Evolutionary conservation across 2,113 vertebrate species (phyloP).

Genomic region (Ascaphus truei): DNA sequence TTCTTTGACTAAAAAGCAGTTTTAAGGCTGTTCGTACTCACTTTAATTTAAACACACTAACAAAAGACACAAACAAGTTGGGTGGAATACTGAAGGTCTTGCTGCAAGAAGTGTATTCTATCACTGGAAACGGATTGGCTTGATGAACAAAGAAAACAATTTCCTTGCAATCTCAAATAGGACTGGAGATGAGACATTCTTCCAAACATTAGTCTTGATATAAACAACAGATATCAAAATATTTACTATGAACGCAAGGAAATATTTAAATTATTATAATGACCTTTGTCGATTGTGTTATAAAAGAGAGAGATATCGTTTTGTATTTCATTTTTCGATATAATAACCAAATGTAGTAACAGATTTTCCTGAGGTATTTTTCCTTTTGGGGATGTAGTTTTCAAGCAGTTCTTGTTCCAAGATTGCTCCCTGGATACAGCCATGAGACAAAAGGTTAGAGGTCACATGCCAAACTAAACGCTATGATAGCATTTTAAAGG

Average conservation of each 20-base stretch:
- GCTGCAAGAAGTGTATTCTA: background rate
- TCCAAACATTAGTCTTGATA: background rate
- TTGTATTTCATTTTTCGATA: constrained; percentile 24
- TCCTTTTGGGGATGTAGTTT: background rate
- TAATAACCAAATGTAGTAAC: background rate
- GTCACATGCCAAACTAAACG: background rate
- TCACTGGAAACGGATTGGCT: background rate
- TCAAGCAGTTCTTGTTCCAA: background rate
- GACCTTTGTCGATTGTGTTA: constrained; percentile 17
- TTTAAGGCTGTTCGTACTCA: too few species aligned
- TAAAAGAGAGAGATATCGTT: constrained; percentile 29
- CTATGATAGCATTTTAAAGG: background rate
- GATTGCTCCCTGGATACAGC: background rate
- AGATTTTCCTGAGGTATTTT: background rate
- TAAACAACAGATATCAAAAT: constrained; percentile 27
- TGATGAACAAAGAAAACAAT: background rate
- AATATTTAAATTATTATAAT: constrained; percentile 26
- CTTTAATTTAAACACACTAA: too few species aligned
- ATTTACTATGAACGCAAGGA: constrained; percentile 11
- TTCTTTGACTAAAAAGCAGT: too few species aligned
- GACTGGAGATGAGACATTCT: background rate
- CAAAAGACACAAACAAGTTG: too few species aligned
- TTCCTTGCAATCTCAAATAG: background rate
- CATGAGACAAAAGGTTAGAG: background rate
- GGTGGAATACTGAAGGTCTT: background rate